A percentile compares a stretch with the other conserved stretches of the same genome.
Conservation (phyloP, 2,888 invertebrate genomes). For the Pandemis cinnamomeana region DNA sequence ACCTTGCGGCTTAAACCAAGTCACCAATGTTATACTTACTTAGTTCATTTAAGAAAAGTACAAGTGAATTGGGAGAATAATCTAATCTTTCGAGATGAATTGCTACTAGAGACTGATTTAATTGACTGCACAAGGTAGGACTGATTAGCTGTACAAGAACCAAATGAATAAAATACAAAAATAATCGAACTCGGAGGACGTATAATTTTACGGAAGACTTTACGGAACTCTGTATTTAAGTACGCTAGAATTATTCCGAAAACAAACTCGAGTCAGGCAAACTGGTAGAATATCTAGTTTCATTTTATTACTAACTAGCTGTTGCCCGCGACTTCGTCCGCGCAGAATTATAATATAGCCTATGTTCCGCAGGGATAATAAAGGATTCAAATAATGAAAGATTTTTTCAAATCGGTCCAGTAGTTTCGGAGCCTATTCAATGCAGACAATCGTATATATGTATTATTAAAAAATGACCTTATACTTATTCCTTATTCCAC, state of each 20-base stretch:
- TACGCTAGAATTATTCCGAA: not conserved
- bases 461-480: too few species aligned
- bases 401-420: too few species aligned
- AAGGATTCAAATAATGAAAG: too few species aligned
- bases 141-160: not conserved
- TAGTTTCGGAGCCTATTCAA: too few species aligned
- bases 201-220: too few species aligned
- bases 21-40: not conserved
- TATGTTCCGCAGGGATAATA: too few species aligned
- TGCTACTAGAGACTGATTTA: slow-evolving; percentile 12
- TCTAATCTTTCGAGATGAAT: slow-evolving; percentile 3
- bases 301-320: too few species aligned
- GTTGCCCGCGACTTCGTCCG: too few species aligned
- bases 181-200: not conserved
- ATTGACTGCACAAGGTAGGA: not conserved
- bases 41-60: slow-evolving; percentile 2
- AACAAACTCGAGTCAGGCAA: not conserved
- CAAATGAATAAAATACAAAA: not conserved
- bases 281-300: too few species aligned
- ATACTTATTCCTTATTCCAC: too few species aligned
- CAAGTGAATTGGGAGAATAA: not conserved
- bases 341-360: too few species aligned
- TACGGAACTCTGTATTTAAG: not conserved
- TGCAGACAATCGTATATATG: too few species aligned
- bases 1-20: slow-evolving; percentile 61